Percentiles rank a stretch among this genome's conserved stretches.
Evolutionary conservation across 2,888 invertebrate genomes (phyloP).

Genomic region (Loripinus fragilis): DNA sequence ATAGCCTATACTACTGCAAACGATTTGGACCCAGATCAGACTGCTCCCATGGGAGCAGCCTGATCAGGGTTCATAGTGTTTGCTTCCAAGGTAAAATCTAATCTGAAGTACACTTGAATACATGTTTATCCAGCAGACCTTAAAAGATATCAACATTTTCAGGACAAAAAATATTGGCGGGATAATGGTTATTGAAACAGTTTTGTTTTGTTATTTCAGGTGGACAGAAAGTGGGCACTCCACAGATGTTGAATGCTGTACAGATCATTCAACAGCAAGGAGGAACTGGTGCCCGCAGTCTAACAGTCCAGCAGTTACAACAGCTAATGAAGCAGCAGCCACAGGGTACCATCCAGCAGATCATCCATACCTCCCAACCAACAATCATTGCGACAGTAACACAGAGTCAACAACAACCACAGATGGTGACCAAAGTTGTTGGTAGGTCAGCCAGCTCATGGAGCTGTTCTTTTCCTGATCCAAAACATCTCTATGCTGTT

Average conservation of each 20-base stretch:
- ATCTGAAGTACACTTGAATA: too few species aligned
- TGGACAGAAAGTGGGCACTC: slow-evolving; percentile 61
- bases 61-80: too few species aligned
- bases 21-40: too few species aligned
- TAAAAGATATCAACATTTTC: too few species aligned
- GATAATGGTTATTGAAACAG: too few species aligned
- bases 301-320: slow-evolving; percentile 72
- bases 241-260: slow-evolving; percentile 73
- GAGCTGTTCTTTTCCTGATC: too few species aligned
- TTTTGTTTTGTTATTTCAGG: slow-evolving; percentile 20
- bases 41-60: too few species aligned
- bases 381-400: slow-evolving; percentile 76
- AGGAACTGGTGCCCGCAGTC: slow-evolving; percentile 45
- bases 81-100: too few species aligned
- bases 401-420: slow-evolving; percentile 66
- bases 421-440: slow-evolving; percentile 72
- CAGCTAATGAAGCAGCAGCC: slow-evolving; percentile 86
- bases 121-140: too few species aligned
- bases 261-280: slow-evolving; percentile 87
- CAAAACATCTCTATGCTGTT: too few species aligned
- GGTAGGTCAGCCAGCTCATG: not conserved
- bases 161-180: too few species aligned
- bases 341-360: slow-evolving; percentile 73
- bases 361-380: slow-evolving; percentile 70
- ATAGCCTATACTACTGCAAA: too few species aligned